phyloP scores from a whole-genome alignment of 2,113 vertebrate genomes.

The Megaleporinus macrocephalus region DNA sequence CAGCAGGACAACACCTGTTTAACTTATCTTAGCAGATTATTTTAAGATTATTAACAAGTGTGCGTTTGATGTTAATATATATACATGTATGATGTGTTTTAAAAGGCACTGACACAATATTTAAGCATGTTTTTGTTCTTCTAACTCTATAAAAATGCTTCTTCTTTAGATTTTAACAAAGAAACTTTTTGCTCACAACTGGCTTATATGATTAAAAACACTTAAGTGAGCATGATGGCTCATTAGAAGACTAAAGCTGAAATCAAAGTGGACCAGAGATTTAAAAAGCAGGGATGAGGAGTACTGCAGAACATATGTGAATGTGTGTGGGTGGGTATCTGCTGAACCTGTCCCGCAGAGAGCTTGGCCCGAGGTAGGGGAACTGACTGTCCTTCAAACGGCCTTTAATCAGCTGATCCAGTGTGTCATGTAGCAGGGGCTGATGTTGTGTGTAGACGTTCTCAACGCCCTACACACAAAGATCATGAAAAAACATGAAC shows the following conservation, averaged over 20 bases:
- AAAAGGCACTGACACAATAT: too few relatives aligned
- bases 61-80: too few relatives aligned
- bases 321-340: not conserved
- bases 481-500: not conserved
- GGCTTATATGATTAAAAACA: not conserved
- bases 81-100: too few relatives aligned
- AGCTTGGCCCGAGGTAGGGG: slow-evolving; percentile 92
- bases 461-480: slow-evolving; percentile 86
- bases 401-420: slow-evolving; percentile 96
- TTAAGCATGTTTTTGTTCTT: too few relatives aligned
- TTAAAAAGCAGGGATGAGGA: not conserved
- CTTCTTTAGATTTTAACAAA: too few relatives aligned
- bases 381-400: slow-evolving; percentile 92
- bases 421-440: slow-evolving; percentile 90
- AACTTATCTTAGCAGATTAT: too few relatives aligned
- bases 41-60: too few relatives aligned
- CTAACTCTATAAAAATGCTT: too few relatives aligned
- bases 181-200: not conserved
- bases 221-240: not conserved
- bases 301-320: slow-evolving; percentile 9
- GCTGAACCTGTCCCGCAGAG: slow-evolving; percentile 76
- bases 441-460: slow-evolving; percentile 97
- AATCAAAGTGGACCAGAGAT: not conserved
- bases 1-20: too few relatives aligned
- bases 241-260: not conserved